Base-by-base conservation (phyloP, 2,113 vertebrate genomes). In the Alouatta palliata region DNA sequence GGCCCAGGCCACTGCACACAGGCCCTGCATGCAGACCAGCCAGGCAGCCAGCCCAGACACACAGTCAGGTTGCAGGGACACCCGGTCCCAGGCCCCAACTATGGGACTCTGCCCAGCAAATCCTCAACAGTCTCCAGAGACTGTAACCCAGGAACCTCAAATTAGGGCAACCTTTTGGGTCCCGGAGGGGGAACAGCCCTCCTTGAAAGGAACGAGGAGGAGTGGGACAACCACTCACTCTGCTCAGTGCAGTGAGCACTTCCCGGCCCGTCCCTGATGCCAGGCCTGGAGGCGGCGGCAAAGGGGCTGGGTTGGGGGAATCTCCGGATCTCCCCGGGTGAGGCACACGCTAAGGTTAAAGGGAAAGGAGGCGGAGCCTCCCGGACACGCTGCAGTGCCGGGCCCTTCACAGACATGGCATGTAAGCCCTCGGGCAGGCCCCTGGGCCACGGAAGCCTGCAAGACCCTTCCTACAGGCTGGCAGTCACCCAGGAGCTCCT, bases 351-450 rank as follows among this genome's bases (percentile, higher is more conserved):
- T 6, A n/a, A 91, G 76, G 56, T 54, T 17, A 45, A 52, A 68
- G 56, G 45, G 23, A 1, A 61, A 0, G 11, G 8, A 64, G 43
- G 40, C 1, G 0, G 32, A 35, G 10, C 30, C 45, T 11, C 37
- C 14, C 0, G 8, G 14, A n/a, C 2, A 11, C 32, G 10, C 3
- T 13, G 3, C 0, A 1, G 80, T 3, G 1, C 16, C 25, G 5
- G n/a, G 75, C 4, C 8, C 47, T 30, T 43, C 32, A 49, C 20
- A 7, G 30, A 47, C 0, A 7, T 25, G 61, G 40, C 8, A 3
- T 4, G 23, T 0, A 40, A 43, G 58, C 14, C 75, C 25, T 27
- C 0, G 0, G 76, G 52, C 79, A 23, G 61, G 73, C 3, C 43
- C 12, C 32, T 17, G 49, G 73, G 3, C 76, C 91, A 32, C 58